Evolutionary conservation across 2,888 invertebrate species (phyloP).

Genomic region (Conistra vaccinii): DNA sequence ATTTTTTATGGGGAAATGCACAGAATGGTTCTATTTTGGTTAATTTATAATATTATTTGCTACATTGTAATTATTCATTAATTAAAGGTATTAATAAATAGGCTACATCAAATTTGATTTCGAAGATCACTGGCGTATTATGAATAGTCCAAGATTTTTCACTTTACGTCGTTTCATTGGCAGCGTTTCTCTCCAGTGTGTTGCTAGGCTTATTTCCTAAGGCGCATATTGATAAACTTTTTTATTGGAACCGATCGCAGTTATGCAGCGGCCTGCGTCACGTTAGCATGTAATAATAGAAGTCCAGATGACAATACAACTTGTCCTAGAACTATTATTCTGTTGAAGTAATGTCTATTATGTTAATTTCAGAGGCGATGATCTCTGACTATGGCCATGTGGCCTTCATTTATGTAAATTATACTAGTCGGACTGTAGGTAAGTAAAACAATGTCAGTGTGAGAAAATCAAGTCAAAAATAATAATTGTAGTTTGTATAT

Average conservation of each 20-base stretch:
- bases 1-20: no score
- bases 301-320: constrained; percentile 37
- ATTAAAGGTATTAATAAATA: neutral
- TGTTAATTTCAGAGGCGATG: constrained; percentile 56
- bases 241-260: constrained; percentile 20
- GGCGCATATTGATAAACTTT: constrained; percentile 26
- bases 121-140: no score
- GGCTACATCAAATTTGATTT: neutral
- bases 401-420: constrained; percentile 58
- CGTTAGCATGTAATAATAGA: constrained; percentile 35
- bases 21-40: no score
- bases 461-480: constrained; percentile 24
- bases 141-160: neutral
- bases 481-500: neutral
- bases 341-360: constrained; percentile 40
- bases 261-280: constrained; percentile 30
- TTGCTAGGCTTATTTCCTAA: constrained; percentile 27
- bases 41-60: no score
- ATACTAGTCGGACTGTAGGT: constrained; percentile 7
- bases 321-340: constrained; percentile 44
- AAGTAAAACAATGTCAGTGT: constrained; percentile 35
- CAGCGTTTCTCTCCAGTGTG: constrained; percentile 34
- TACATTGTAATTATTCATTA: neutral
- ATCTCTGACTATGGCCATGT: constrained; percentile 42
- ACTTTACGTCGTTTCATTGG: neutral